Conservation (phyloP, 2,888 invertebrate genomes). For the Prenolepis imparis region DNA sequence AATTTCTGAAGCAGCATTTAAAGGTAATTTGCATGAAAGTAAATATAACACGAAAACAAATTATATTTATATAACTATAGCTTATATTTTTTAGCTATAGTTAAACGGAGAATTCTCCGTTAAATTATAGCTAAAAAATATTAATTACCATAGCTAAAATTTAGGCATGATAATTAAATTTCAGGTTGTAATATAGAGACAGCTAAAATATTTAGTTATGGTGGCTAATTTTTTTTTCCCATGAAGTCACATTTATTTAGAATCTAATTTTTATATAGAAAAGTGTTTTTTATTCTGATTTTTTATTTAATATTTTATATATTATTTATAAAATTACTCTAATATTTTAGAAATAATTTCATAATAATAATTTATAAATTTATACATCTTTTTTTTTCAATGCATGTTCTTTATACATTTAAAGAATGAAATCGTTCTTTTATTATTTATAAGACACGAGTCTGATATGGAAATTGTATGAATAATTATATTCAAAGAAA, state of each 20-base stretch:
- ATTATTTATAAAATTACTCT: not conserved
- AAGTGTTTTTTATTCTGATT: not conserved
- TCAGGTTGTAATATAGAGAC: no score
- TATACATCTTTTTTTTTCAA: not conserved
- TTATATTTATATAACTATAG: no score
- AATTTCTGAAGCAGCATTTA: conserved; percentile 86
- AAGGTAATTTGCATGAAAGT: conserved; percentile 81
- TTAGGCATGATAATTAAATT: no score
- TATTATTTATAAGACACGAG: not conserved
- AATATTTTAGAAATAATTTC: not conserved
- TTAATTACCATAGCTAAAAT: no score
- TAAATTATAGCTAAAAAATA: no score
- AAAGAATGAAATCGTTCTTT: no score
- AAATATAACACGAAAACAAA: no score
- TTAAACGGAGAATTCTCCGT: no score
- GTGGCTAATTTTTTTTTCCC: no score
- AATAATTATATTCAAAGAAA: conserved; percentile 22
- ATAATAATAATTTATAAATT: not conserved
- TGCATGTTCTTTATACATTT: not conserved
- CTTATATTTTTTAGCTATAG: no score
- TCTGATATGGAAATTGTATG: not conserved
- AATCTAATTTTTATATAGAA: not conserved
- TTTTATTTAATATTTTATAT: not conserved
- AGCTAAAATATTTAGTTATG: no score
- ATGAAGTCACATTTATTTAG: no score